These are phyloP conservation scores for Caenorhabditis sp. DNA, from an alignment of 2,888 invertebrate genomes.

Conservation along the genomic window DNA sequence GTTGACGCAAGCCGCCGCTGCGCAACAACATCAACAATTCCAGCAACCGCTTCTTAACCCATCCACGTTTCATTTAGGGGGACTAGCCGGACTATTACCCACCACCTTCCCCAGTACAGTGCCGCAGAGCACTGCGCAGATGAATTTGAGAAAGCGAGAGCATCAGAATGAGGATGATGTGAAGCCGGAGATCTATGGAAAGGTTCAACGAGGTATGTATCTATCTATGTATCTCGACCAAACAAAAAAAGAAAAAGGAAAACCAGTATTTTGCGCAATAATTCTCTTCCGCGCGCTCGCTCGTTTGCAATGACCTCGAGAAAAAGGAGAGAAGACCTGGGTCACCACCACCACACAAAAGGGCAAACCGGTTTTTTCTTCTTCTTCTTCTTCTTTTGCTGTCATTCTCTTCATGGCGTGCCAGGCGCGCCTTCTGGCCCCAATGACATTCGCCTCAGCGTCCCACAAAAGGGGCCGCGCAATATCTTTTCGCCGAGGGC, in stretches of 20 bases:
- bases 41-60: background rate
- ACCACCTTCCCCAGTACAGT: background rate
- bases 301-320: slow-evolving; percentile 31
- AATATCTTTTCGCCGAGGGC: background rate
- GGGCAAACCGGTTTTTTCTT: slow-evolving; percentile 30
- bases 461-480: background rate
- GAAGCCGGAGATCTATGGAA: slow-evolving; percentile 59
- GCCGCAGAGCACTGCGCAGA: background rate
- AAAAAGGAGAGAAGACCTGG: slow-evolving; percentile 27
- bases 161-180: slow-evolving; percentile 50
- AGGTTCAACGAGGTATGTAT: slow-evolving; percentile 63
- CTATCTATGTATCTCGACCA: no score
- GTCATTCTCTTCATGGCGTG: background rate
- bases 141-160: slow-evolving; percentile 4
- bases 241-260: background rate
- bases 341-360: slow-evolving; percentile 26
- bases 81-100: background rate
- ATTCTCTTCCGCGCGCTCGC: background rate
- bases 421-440: slow-evolving; percentile 3
- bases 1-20: slow-evolving; percentile 1
- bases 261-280: slow-evolving; percentile 37
- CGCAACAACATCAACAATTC: slow-evolving; percentile 36
- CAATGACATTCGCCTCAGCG: background rate
- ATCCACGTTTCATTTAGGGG: background rate
- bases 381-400: background rate